phyloP scores from a whole-genome alignment of 2,113 vertebrate genomes.

The Puntigrus tetrazona region DNA sequence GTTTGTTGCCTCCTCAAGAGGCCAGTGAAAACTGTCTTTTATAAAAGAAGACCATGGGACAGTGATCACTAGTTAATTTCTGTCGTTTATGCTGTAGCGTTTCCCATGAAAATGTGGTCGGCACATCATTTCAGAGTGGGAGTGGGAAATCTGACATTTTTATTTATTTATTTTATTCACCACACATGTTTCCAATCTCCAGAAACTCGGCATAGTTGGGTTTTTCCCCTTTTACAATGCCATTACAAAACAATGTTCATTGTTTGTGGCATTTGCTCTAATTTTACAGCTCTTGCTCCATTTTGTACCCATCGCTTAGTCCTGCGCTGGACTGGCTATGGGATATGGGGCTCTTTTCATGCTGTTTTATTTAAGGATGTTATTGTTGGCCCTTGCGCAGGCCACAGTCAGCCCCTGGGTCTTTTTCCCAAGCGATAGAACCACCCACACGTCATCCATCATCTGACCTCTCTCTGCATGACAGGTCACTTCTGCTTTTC shows the following conservation, averaged over 20 bases:
- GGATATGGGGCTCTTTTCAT: constrained; percentile 57
- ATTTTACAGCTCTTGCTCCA: constrained; percentile 79
- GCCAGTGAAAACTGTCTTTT: constrained; percentile 33
- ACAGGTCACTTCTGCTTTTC: constrained; percentile 66
- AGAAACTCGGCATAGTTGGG: constrained; percentile 43
- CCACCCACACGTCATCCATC: constrained; percentile 79
- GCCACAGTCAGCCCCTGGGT: constrained; percentile 89
- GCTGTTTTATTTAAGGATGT: constrained; percentile 91
- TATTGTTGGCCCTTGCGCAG: constrained; percentile 89
- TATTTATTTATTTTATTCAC: constrained; percentile 46
- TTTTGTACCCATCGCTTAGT: constrained; percentile 81
- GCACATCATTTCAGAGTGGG: constrained; percentile 79
- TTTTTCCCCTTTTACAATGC: constrained; percentile 78
- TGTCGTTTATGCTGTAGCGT: constrained; percentile 74
- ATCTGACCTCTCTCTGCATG: constrained; percentile 74
- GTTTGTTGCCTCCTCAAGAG: neutral
- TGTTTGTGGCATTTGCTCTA: constrained; percentile 83
- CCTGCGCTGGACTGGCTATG: constrained; percentile 74
- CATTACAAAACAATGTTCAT: constrained; percentile 87
- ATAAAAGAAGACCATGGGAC: constrained; percentile 48
- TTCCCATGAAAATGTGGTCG: constrained; percentile 84
- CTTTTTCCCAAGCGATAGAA: constrained; percentile 94
- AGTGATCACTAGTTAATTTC: constrained; percentile 47
- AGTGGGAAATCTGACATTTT: constrained; percentile 55
- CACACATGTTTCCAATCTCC: constrained; percentile 56